Conservation (phyloP, 2,113 vertebrate genomes). For the Chrysemys picta region DNA sequence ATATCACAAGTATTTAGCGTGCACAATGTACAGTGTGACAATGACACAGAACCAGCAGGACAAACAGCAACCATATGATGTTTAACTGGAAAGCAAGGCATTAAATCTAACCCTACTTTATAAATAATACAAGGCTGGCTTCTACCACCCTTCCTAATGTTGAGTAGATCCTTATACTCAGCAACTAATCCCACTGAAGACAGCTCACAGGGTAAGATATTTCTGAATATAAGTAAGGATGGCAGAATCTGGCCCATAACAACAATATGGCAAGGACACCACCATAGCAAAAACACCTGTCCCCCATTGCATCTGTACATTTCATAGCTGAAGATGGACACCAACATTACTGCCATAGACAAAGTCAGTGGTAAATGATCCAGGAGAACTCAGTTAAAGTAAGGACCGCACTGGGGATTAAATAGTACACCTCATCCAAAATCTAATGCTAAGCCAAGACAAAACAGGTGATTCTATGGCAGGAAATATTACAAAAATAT, state of each 20-base stretch:
- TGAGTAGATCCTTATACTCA: background rate
- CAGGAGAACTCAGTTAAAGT: background rate
- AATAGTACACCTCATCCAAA: accelerated
- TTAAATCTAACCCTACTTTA: background rate
- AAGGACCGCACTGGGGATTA: accelerated
- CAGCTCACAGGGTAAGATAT: background rate
- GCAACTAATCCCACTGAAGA: background rate
- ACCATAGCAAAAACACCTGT: background rate
- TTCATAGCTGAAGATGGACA: background rate
- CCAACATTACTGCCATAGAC: accelerated
- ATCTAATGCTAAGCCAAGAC: background rate
- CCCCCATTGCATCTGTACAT: accelerated
- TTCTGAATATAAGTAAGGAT: background rate
- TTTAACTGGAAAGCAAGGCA: background rate
- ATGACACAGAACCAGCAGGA: background rate
- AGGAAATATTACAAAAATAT: background rate
- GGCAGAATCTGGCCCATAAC: background rate
- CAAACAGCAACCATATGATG: background rate
- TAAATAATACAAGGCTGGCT: background rate
- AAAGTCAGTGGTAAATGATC: accelerated
- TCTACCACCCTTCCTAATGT: background rate
- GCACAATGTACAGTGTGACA: background rate
- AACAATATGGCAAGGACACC: background rate
- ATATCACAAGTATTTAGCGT: background rate
- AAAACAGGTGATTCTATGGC: accelerated